Evolutionary conservation across 2,113 vertebrate species (phyloP).

Genomic region (Equus quagga): DNA sequence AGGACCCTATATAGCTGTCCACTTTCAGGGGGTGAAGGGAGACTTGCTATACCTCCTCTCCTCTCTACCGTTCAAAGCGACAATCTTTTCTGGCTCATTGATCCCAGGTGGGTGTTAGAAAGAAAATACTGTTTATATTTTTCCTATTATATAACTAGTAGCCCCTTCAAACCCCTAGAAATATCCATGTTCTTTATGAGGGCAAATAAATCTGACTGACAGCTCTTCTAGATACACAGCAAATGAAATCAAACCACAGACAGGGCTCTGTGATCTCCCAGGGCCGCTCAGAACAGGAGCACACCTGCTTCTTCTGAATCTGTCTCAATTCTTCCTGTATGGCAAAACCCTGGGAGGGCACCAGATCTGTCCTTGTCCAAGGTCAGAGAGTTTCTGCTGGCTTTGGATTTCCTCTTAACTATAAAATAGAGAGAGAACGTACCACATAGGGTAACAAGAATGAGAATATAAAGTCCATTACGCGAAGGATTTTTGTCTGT

Average conservation of each 20-base stretch:
- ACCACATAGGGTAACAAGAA: neutral
- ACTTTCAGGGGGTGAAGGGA: neutral
- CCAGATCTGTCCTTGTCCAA: conserved; percentile 31
- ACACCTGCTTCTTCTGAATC: neutral
- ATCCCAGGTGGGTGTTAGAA: neutral
- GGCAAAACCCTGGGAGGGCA: neutral
- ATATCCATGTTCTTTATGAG: neutral
- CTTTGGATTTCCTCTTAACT: neutral
- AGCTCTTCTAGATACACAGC: neutral
- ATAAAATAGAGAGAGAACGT: neutral
- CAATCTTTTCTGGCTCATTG: neutral
- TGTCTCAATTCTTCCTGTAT: neutral
- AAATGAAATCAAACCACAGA: neutral
- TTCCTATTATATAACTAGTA: neutral
- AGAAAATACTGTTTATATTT: neutral
- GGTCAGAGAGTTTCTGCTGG: neutral
- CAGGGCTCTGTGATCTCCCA: neutral
- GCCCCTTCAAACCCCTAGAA: neutral
- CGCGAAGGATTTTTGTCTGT: neutral
- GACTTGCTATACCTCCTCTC: neutral
- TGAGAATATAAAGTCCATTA: neutral
- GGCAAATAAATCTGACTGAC: neutral
- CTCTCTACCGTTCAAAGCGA: neutral
- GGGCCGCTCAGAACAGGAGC: neutral
- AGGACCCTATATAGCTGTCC: neutral